Evolutionary conservation across 2,797 vertebrate genomes (phyloP), one percentile per base, ranked within the genome.

Genomic region (Paguma larvata): DNA sequence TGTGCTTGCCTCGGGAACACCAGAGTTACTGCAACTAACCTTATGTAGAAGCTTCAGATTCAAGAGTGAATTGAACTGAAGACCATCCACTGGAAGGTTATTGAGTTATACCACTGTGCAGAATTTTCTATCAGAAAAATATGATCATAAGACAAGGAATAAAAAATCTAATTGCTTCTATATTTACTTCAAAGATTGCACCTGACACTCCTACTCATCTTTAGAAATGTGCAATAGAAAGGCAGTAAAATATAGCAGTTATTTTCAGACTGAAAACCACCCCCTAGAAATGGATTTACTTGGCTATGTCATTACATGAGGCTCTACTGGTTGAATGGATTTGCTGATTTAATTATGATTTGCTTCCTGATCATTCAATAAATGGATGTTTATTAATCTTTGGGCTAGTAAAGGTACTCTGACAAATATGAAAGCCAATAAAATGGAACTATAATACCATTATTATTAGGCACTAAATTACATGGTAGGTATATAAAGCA

Each of bases 51-150:
- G 46, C 16, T 88, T 90, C n/a, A 56, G 14, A n/a, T 44, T 82
- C 72, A 82, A 90, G 46, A 92, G 18, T 34, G 21, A 85, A 48
- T 63, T 48, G 85, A 53, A 94, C 15, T 65, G 77, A 13, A 75
- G 41, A n/a, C 19, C 30, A 83, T 38, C 51, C 21, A 10, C 48
- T 77, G 56, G 44, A 73, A 91, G 41, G 14, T 59, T 34, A 91
- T 0, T 41, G 62, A 87, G 32, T 78, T 86, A 13, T 7, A 25
- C 44, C 32, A 91, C 18, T 51, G 34, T 14, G 73, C 8, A 85
- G 38, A 94, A 96, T 85, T 90, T 32, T 77, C 94, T 70, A 80
- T 63, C 16, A 32, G 56, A 70, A 25, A 93, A 90, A 92, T 44
- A 59, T 9, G 6, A 75, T 88, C 18, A 79, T 65, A 93, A 56